A percentile compares a stretch with the other conserved stretches of the same genome.
Evolutionary conservation across 1,140 invertebrate species (phyloP).

Genomic region (Laupala kohalensis): DNA sequence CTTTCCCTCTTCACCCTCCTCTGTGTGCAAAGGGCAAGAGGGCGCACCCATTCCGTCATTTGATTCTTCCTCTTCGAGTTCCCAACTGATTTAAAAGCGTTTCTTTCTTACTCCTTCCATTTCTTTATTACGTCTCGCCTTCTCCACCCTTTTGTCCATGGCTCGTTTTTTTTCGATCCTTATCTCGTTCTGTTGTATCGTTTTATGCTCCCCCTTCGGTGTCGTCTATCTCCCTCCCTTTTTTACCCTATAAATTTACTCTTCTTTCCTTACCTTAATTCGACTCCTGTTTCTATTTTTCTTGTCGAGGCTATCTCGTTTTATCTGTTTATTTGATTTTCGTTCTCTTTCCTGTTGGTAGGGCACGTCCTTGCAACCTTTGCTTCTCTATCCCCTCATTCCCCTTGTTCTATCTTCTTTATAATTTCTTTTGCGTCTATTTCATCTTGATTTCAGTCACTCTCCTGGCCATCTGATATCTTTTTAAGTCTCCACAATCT

Average conservation of each 20-base stretch:
- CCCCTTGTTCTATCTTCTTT: too few species aligned
- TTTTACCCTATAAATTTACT: neutral
- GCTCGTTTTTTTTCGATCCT: neutral
- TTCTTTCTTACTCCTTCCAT: neutral
- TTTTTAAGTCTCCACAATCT: neutral
- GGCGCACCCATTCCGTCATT: neutral
- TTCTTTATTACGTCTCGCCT: neutral
- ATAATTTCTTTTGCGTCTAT: neutral
- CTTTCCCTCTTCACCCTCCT: neutral
- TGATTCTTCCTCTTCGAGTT: neutral
- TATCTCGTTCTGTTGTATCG: neutral
- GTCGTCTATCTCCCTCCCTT: neutral
- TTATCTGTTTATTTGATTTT: neutral
- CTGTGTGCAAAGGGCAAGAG: neutral
- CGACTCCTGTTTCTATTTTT: neutral
- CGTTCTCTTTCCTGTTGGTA: neutral
- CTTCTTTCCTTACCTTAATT: neutral
- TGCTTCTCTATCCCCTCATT: too few species aligned
- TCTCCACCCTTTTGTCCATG: neutral
- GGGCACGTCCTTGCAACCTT: too few species aligned
- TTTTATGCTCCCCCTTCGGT: neutral
- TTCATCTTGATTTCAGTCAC: neutral
- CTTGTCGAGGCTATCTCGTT: neutral
- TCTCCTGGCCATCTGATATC: neutral
- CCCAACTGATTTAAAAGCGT: neutral